These are phyloP conservation scores for Ploceus nigricollis DNA, from an alignment of 2,113 vertebrate species.

Conservation along the genomic window DNA sequence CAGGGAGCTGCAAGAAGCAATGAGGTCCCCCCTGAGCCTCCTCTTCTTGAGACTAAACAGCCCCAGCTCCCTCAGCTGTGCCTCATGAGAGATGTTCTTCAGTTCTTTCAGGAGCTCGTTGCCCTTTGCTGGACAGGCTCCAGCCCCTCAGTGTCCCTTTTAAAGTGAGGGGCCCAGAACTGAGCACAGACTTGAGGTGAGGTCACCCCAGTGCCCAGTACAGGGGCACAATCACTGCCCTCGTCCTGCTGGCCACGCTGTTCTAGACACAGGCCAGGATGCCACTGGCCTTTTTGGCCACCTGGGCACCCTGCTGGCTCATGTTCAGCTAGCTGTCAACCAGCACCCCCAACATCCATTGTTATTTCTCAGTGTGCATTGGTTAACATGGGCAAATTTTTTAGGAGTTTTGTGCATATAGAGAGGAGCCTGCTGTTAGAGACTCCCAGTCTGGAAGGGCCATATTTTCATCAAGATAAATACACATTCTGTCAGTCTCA, in stretches of 20 bases:
- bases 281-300: background rate
- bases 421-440: background rate
- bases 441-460: background rate
- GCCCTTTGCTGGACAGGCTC: fast-evolving
- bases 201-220: background rate
- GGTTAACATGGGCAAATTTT: background rate
- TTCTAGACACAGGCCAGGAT: too few species aligned
- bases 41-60: background rate
- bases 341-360: background rate
- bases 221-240: background rate
- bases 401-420: background rate
- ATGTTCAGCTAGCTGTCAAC: background rate
- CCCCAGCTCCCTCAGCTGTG: background rate
- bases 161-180: background rate
- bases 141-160: background rate
- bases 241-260: fast-evolving
- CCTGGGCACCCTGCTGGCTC: background rate
- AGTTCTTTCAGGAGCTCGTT: background rate
- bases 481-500: background rate
- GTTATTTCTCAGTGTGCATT: background rate
- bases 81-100: background rate
- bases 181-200: background rate
- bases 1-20: fast-evolving
- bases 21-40: too few species aligned
- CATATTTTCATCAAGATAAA: background rate